Base-by-base conservation (phyloP, 2,888 invertebrate species). In the Plebejus melissa region DNA sequence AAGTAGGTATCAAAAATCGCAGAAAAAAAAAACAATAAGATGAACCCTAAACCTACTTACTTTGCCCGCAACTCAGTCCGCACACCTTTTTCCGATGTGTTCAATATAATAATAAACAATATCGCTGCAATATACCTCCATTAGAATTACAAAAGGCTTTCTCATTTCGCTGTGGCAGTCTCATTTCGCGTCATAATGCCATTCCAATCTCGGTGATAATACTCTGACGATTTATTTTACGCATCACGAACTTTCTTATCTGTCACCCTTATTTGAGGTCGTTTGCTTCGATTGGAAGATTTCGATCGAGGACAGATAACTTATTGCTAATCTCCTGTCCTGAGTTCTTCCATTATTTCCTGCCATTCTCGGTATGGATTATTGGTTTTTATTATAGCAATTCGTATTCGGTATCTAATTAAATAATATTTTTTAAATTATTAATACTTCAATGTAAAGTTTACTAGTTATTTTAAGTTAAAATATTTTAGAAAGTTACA, bases 281-380 rank as follows among this genome's bases (percentile, higher is more conserved):
- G 76, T 74, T 76, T 75, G 76, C 72, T 74, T 75, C 75, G 75
- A 76, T 75, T 76, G 74, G 75, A 54, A 76, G 72, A 76, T 76
- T 76, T 74, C 76, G 72, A 76, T 76, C 76, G 72, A 75, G 75
- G 74, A 41, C 38, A 54, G 65, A 75, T 69, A 75, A 72, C 54
- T 72, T 70, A 54, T 72, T 72, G 72, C 72, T 72, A 72, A 72
- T 72, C 50, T 72, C 72, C 54, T 72, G 72, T 54, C 72, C 32
- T 16, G 72, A 54, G 50, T 72, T 72, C 50, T 72, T 72, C 32
- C 28, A 72, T 72, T 72, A 72, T 72, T 72, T 16, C 41, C 50
- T 16, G 32, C 50, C 50, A 32, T 32, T 72, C 16, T 32, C 16
- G 50, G 22, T 54, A 72, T 72, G 6, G 50, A 72, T 54, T 54